These are phyloP conservation scores for Varecia variegata DNA, from an alignment of 2,797 vertebrate genomes.

Conservation along the genomic window DNA sequence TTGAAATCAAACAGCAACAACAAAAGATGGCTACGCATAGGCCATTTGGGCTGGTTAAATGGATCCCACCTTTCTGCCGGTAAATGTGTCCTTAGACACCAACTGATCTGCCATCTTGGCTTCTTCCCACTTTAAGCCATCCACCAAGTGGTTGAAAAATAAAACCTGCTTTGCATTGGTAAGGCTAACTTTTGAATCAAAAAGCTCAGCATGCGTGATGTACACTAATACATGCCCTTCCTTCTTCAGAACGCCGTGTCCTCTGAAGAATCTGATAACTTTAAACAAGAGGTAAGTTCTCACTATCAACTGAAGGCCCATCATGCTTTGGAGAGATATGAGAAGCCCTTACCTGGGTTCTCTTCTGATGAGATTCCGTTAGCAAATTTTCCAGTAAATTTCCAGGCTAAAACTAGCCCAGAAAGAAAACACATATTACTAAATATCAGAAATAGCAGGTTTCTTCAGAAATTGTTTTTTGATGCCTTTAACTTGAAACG, in stretches of 20 bases:
- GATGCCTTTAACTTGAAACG: not conserved
- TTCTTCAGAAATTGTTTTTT: not conserved
- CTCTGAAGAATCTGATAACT: constrained; percentile 78
- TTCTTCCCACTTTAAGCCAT: not conserved
- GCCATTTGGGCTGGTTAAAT: not conserved
- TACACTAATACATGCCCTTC: constrained; percentile 38
- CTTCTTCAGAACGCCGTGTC: constrained; percentile 77
- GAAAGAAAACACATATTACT: not conserved
- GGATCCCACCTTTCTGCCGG: not conserved
- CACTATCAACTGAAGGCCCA: not conserved
- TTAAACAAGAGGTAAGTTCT: constrained; percentile 76
- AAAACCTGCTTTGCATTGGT: not conserved
- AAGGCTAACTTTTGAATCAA: constrained; percentile 10
- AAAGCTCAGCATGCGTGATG: not conserved
- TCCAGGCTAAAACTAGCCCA: not conserved
- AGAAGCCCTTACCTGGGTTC: not conserved
- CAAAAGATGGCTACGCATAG: not conserved
- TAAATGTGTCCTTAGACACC: not conserved
- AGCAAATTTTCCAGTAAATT: not conserved
- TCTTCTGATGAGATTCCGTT: not conserved
- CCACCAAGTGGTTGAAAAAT: not conserved
- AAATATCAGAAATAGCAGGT: not conserved
- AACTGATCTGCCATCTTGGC: not conserved
- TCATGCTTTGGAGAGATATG: not conserved
- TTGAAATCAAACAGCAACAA: not conserved